Evolutionary conservation across 2,888 invertebrate genomes (phyloP).

Genomic region (Stratiomys singularior): DNA sequence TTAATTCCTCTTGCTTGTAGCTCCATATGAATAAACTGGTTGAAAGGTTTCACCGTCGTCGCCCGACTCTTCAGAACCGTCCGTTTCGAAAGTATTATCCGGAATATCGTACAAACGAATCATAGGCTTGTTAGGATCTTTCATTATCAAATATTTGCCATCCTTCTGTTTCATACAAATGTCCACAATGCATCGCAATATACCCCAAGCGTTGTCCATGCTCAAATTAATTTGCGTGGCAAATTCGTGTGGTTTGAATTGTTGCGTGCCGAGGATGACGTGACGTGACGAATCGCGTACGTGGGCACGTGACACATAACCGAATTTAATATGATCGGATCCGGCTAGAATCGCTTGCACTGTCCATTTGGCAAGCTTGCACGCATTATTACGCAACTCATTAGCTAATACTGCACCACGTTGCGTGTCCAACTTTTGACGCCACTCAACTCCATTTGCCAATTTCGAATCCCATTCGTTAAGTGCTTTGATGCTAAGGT

Average conservation of each 20-base stretch:
- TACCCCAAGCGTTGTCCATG: slow-evolving; percentile 99
- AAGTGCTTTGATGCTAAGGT: slow-evolving; percentile 93
- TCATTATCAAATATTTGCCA: slow-evolving; percentile 97
- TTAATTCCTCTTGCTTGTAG: slow-evolving; percentile 42
- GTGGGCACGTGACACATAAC: slow-evolving; percentile 96
- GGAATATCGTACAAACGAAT: slow-evolving; percentile 98
- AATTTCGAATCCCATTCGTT: slow-evolving; percentile 99
- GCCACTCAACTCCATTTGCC: slow-evolving; percentile 98
- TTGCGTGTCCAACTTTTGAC: slow-evolving; percentile 96
- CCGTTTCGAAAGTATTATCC: slow-evolving; percentile 97
- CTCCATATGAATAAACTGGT: slow-evolving; percentile 60
- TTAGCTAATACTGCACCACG: slow-evolving; percentile 98
- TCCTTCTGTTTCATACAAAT: slow-evolving; percentile 97
- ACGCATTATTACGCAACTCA: slow-evolving; percentile 98
- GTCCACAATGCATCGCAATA: slow-evolving; percentile 95
- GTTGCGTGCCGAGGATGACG: slow-evolving; percentile 96
- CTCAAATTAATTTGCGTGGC: slow-evolving; percentile 98
- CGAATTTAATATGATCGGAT: slow-evolving; percentile 97
- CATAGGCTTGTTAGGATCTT: slow-evolving; percentile 98
- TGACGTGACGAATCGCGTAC: slow-evolving; percentile 95
- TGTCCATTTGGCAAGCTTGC: slow-evolving; percentile 99
- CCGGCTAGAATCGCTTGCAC: slow-evolving; percentile 94
- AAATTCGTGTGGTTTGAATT: slow-evolving; percentile 98
- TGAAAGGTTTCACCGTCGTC: slow-evolving; percentile 65
- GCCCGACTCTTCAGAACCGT: slow-evolving; percentile 80